Percentiles rank a stretch among this genome's conserved stretches.
These are phyloP conservation scores for Apamea anceps DNA, from an alignment of 2,888 invertebrate species.

Conservation along the genomic window DNA sequence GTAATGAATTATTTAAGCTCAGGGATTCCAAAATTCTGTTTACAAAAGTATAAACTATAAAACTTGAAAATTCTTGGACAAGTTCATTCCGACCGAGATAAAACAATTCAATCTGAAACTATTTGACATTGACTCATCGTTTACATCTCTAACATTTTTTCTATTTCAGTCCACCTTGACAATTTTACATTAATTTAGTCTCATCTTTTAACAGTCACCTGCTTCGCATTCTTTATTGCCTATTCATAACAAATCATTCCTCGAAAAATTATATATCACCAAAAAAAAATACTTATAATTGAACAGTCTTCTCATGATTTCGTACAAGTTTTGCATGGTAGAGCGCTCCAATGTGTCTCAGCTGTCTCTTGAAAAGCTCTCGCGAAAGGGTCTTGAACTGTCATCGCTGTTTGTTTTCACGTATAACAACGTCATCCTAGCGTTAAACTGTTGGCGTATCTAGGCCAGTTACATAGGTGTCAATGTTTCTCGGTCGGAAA, in stretches of 20 bases:
- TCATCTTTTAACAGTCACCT: slow-evolving; percentile 59
- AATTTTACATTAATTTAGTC: slow-evolving; percentile 69
- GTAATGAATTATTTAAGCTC: slow-evolving; percentile 34
- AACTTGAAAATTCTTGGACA: slow-evolving; percentile 50
- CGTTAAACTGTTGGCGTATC: slow-evolving; percentile 76
- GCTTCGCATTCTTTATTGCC: slow-evolving; percentile 33
- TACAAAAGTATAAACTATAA: slow-evolving; percentile 8
- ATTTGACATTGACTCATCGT: slow-evolving; percentile 78
- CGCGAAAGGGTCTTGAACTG: slow-evolving; percentile 68
- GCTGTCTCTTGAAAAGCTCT: slow-evolving; percentile 34
- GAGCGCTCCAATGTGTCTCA: slow-evolving; percentile 9
- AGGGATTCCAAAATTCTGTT: slow-evolving; percentile 13
- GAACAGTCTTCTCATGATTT: neutral
- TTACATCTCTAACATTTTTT: slow-evolving; percentile 71
- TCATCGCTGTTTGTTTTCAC: slow-evolving; percentile 73
- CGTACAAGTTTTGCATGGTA: slow-evolving; percentile 2
- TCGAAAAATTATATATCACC: neutral
- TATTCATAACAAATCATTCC: slow-evolving; percentile 5
- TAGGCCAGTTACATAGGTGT: slow-evolving; percentile 87
- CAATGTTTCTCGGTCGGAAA: slow-evolving; percentile 87
- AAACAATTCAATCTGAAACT: slow-evolving; percentile 72
- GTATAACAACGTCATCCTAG: slow-evolving; percentile 74
- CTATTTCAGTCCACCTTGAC: slow-evolving; percentile 76
- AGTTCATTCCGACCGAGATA: slow-evolving; percentile 58
- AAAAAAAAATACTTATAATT: neutral